Conservation (phyloP, 53 echinoderm and acorn worm species). For the Glandiceps talaboti region DNA sequence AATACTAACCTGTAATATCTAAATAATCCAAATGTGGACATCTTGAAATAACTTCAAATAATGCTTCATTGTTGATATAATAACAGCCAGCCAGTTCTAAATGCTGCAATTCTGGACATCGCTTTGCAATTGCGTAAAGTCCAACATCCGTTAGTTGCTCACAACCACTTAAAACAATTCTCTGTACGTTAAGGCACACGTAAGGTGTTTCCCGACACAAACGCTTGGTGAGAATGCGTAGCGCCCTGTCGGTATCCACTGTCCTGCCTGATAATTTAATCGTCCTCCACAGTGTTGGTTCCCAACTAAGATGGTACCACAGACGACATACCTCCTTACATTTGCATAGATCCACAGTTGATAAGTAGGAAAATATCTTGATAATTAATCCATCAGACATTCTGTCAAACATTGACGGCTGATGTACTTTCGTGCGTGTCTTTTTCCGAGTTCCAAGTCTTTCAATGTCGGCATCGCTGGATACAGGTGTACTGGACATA, state of each 20-base stretch:
- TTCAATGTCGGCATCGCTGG: neutral
- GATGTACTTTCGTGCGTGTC: neutral
- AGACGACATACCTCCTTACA: constrained; percentile 62
- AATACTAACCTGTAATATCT: constrained; percentile 74
- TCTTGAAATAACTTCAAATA: constrained; percentile 78
- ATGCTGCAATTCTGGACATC: constrained; percentile 73
- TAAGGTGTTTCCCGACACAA: constrained; percentile 86
- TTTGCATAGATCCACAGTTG: constrained; percentile 61
- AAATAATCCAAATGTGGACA: constrained; percentile 82
- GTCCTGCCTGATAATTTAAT: constrained; percentile 43
- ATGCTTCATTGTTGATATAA: constrained; percentile 73
- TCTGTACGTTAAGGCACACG: constrained; percentile 65
- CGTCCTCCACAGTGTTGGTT: constrained; percentile 70
- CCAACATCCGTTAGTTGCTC: constrained; percentile 56
- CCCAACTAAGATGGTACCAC: constrained; percentile 81
- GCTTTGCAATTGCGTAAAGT: constrained; percentile 42
- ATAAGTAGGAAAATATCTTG: constrained; percentile 68
- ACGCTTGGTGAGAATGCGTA: constrained; percentile 56
- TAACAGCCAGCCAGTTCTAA: constrained; percentile 72
- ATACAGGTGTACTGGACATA: neutral
- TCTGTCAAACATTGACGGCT: constrained; percentile 45
- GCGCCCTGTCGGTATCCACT: constrained; percentile 47
- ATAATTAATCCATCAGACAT: constrained; percentile 69
- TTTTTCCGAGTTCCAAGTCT: neutral
- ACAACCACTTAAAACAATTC: constrained; percentile 66